phyloP scores from a whole-genome alignment of 2,888 invertebrate genomes.

The Mystacides longicornis region DNA sequence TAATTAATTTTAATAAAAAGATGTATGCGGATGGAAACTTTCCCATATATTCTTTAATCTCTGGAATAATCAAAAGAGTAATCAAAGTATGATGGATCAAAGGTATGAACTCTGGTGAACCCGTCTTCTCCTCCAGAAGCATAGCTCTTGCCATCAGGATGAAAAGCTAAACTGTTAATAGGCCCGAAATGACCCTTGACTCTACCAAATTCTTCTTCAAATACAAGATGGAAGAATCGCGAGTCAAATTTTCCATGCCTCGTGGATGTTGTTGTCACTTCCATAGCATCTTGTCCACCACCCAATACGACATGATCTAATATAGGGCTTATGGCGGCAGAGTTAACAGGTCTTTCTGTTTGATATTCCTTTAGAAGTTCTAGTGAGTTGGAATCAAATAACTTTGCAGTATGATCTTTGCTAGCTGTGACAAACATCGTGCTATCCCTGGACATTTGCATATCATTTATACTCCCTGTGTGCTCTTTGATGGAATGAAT shows the following conservation, averaged over 20 bases:
- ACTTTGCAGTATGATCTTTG: conserved; percentile 91
- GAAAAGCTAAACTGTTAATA: conserved; percentile 96
- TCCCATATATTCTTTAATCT: too few relatives aligned
- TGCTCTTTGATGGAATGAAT: conserved; percentile 75
- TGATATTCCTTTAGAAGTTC: conserved; percentile 90
- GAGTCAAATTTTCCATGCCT: conserved; percentile 96
- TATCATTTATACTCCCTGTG: conserved; percentile 83
- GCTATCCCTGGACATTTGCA: conserved; percentile 89
- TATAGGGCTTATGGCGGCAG: conserved; percentile 93
- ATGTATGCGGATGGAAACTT: too few relatives aligned
- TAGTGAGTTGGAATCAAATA: conserved; percentile 85
- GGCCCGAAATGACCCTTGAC: conserved; percentile 99
- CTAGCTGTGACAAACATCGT: conserved; percentile 97
- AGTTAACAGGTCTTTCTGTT: conserved; percentile 96
- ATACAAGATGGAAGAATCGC: conserved; percentile 88
- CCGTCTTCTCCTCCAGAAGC: conserved; percentile 99
- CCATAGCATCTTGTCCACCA: conserved; percentile 99
- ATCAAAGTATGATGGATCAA: conserved; percentile 95
- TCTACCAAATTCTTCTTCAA: conserved; percentile 93
- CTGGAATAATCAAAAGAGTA: conserved; percentile 82
- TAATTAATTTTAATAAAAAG: too few relatives aligned
- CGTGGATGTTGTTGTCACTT: conserved; percentile 91
- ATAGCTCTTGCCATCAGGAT: conserved; percentile 95
- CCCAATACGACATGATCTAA: conserved; percentile 95
- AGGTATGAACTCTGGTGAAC: conserved; percentile 90